phyloP scores from a whole-genome alignment of 2,113 vertebrate species.

The Hystrix cristata region DNA sequence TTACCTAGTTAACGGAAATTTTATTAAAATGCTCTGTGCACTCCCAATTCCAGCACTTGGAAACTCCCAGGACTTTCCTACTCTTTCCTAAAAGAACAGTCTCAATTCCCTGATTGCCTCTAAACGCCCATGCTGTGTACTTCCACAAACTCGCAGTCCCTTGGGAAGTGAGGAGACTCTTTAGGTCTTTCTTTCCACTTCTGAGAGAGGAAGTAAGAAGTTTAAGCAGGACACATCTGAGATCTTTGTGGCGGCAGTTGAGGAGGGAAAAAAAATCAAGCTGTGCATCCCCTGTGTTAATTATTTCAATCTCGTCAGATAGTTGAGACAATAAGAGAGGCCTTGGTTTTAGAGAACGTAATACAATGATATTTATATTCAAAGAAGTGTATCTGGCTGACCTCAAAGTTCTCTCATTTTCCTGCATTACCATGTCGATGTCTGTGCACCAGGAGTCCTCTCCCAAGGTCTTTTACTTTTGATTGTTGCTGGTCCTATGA shows the following conservation, averaged over 20 bases:
- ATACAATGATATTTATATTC: conserved; percentile 2
- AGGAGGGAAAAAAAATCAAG: background rate
- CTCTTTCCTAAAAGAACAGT: background rate
- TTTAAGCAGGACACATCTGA: background rate
- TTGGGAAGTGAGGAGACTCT: background rate
- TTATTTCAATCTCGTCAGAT: conserved; percentile 5
- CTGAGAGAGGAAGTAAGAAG: background rate
- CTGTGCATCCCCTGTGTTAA: background rate
- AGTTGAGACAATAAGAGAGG: background rate
- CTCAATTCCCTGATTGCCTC: background rate
- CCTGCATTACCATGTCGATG: background rate
- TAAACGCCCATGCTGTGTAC: no score
- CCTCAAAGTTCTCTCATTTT: background rate
- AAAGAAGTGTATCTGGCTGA: background rate
- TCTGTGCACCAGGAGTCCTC: background rate
- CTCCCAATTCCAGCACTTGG: background rate
- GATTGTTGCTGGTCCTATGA: background rate
- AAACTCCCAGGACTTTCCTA: background rate
- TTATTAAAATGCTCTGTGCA: background rate
- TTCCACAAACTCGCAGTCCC: background rate
- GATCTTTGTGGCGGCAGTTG: background rate
- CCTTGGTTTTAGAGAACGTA: background rate
- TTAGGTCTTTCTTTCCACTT: background rate
- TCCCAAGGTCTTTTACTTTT: background rate
- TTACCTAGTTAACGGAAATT: background rate